phyloP scores from a whole-genome alignment of 1,140 invertebrate genomes.

The Trachelipus rathkii region DNA sequence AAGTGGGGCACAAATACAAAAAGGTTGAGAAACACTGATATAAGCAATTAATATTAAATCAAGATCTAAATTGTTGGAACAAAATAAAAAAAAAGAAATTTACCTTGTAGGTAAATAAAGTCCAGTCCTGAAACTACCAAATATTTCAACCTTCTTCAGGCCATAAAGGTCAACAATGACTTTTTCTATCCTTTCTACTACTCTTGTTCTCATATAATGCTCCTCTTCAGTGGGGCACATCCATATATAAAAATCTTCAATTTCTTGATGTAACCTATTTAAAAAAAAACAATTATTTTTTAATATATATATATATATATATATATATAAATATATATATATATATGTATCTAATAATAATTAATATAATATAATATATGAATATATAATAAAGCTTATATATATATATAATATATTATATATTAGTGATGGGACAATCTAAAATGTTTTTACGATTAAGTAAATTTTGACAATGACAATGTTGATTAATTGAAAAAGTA shows the following conservation, averaged over 20 bases:
- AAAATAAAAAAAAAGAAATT: slow-evolving; percentile 21
- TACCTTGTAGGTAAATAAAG: slow-evolving; percentile 88
- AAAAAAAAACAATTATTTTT: background rate
- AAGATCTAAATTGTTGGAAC: no score
- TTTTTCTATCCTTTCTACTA: slow-evolving; percentile 79
- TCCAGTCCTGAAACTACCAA: slow-evolving; percentile 91
- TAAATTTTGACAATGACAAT: no score
- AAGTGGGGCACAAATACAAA: no score
- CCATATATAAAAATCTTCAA: slow-evolving; percentile 90
- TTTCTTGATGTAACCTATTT: slow-evolving; percentile 87
- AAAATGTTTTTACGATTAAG: no score
- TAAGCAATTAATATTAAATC: no score
- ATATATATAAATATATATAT: slow-evolving; percentile 28
- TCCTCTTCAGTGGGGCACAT: slow-evolving; percentile 88
- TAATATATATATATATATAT: slow-evolving; percentile 26
- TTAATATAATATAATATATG: no score
- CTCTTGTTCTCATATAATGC: slow-evolving; percentile 74
- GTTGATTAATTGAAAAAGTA: no score
- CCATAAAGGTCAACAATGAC: slow-evolving; percentile 83
- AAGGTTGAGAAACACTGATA: no score
- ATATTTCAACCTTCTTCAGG: slow-evolving; percentile 88
- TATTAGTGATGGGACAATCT: no score
- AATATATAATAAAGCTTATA: no score
- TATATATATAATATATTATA: no score
- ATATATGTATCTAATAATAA: slow-evolving; percentile 17